Evolutionary conservation across 2,113 vertebrate species (phyloP), one percentile per base, ranked within the genome.

Genomic region (Neolamprologus ventralis): DNA sequence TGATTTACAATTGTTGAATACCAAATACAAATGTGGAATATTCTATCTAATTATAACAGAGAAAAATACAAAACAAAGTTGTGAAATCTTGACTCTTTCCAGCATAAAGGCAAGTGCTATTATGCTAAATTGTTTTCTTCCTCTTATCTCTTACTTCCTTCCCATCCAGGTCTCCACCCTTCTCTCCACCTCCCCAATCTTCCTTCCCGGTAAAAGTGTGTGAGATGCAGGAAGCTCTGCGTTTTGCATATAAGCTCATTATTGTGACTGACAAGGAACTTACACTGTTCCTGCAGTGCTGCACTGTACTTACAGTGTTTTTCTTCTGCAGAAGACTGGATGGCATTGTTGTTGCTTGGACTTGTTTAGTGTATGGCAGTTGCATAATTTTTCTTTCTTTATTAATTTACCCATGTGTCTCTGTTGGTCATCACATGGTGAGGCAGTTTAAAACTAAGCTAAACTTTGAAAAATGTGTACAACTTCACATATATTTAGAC

Each of bases 221-320:
- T 86, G 60, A 81, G 88, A 91, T 91, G 31, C 89, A 88, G 83
- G 79, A 65, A 80, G 57, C 54, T 6, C 71, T 63, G 31, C 26
- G 4, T 33, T 93, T 93, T 90, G 85, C 89, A 71, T 73, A 85
- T 91, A 91, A 91, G 83, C 88, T 90, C 87, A 90, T 92, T 93
- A 91, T 81, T 91, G 26, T 90, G 90, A 88, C 71, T 83, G 87
- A 86, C 80, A 37, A 79, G 58, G 55, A 92, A 88, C 75, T 84
- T 90, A 47, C 53, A 86, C 19, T 16, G 14, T 73, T 88, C 40
- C 85, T 81, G 82, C 42, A 13, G 9, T 49, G 71, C 42, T 49
- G 71, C 53, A 85, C 23, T 16, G 9, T 65, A 88, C 54, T 87
- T 86, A 47, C 23, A 47, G 71, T 75, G 13, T 47, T 40, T 81